A percentile compares a stretch with the other conserved stretches of the same genome.
Evolutionary conservation across 2,113 vertebrate genomes (phyloP).

Genomic region (Xenopus borealis): DNA sequence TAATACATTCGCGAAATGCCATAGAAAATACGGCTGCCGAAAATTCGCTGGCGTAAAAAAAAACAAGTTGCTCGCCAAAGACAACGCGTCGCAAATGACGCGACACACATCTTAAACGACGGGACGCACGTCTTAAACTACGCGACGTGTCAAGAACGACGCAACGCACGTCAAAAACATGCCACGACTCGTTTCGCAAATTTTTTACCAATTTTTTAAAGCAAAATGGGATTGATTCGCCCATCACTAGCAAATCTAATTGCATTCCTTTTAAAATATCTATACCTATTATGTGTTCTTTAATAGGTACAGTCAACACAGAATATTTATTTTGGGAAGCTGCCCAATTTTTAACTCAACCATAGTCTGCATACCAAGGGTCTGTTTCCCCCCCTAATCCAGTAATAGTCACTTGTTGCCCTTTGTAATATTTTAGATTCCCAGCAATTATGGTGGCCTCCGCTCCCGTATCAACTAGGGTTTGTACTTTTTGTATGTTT

Average conservation of each 20-base stretch:
- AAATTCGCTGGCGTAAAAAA: no score
- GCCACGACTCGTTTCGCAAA: no score
- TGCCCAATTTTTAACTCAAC: background rate
- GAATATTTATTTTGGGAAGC: background rate
- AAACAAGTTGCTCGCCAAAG: no score
- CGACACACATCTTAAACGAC: no score
- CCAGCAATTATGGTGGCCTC: slow-evolving; percentile 20
- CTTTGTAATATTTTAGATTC: background rate
- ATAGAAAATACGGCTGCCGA: no score
- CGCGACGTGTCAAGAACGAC: no score
- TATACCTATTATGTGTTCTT: slow-evolving; percentile 5
- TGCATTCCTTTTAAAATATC: slow-evolving; percentile 17
- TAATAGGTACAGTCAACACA: background rate
- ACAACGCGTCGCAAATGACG: no score
- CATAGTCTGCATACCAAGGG: no score
- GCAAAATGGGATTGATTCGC: no score
- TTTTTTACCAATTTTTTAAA: background rate
- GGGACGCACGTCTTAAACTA: no score
- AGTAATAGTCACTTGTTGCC: background rate
- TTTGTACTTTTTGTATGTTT: background rate
- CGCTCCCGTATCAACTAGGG: slow-evolving; percentile 3
- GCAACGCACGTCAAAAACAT: no score
- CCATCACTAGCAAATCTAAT: background rate
- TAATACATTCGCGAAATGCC: no score
- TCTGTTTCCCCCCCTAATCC: background rate